These are phyloP conservation scores for Trachelus stipa DNA, from an alignment of 2,888 invertebrate species.

Conservation along the genomic window DNA sequence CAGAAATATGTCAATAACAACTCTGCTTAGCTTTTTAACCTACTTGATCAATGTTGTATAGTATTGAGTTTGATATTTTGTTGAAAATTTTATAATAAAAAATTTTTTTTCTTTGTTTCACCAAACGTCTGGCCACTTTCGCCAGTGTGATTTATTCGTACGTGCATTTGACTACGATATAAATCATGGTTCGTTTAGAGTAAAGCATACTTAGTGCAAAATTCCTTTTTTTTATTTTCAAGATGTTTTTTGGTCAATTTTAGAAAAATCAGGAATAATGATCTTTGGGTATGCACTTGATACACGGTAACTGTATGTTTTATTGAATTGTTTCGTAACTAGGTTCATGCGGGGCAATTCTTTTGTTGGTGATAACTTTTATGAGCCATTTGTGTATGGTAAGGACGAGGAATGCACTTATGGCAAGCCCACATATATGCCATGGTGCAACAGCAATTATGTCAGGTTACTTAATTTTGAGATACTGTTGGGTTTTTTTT, in stretches of 20 bases:
- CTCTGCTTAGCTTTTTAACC: too few relatives aligned
- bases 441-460: not conserved
- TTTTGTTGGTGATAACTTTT: conserved; percentile 3
- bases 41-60: not conserved
- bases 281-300: not conserved
- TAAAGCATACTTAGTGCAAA: not conserved
- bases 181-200: not conserved
- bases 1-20: not conserved
- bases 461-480: not conserved
- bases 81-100: not conserved
- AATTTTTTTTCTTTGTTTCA: not conserved
- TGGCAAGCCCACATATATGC: not conserved
- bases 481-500: not conserved
- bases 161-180: not conserved
- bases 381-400: not conserved
- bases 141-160: not conserved
- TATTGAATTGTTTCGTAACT: not conserved
- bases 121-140: not conserved
- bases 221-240: not conserved
- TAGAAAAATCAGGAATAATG: not conserved
- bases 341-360: conserved; percentile 6
- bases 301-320: not conserved
- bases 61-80: not conserved
- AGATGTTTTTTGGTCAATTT: not conserved
- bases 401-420: not conserved